phyloP scores from a whole-genome alignment of 2,797 vertebrate genomes.

The Hoplostethus mediterraneus region DNA sequence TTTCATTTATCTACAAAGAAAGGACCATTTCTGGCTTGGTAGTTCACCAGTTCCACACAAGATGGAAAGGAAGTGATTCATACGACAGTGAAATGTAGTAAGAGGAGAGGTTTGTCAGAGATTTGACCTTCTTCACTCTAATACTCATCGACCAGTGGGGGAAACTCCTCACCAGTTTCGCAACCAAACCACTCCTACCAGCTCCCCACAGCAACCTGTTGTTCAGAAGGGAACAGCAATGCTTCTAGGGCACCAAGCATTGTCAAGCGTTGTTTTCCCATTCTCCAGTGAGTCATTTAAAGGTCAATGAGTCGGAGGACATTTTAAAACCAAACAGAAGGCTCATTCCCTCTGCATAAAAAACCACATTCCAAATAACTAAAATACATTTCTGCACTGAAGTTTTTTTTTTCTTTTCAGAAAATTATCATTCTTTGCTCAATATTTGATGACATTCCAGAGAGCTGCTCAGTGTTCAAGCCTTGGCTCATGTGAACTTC shows the following conservation, averaged over 20 bases:
- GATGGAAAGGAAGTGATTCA: neutral
- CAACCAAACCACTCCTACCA: constrained; percentile 20
- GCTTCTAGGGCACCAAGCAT: constrained; percentile 18
- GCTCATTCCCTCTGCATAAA: constrained; percentile 1
- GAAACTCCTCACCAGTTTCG: no score
- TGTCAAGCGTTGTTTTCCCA: neutral
- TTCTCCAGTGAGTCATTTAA: neutral
- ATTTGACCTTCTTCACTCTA: no score
- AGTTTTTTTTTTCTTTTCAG: neutral
- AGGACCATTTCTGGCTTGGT: no score
- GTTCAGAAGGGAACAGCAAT: neutral
- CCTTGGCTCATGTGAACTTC: neutral
- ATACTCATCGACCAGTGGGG: no score
- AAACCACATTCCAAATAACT: constrained; percentile 38
- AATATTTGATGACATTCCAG: constrained; percentile 27
- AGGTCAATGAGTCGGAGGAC: constrained; percentile 1
- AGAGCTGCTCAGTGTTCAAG: neutral
- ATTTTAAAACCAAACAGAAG: constrained; percentile 4
- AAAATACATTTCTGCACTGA: constrained; percentile 10
- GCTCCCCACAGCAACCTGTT: constrained; percentile 16
- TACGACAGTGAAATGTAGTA: neutral
- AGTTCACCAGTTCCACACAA: no score
- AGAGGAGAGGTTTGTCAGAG: constrained; percentile 12
- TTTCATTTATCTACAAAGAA: neutral
- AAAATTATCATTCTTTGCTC: neutral